Evolutionary conservation across 2,888 invertebrate species (phyloP).

Genomic region (Ariolimax columbianus): DNA sequence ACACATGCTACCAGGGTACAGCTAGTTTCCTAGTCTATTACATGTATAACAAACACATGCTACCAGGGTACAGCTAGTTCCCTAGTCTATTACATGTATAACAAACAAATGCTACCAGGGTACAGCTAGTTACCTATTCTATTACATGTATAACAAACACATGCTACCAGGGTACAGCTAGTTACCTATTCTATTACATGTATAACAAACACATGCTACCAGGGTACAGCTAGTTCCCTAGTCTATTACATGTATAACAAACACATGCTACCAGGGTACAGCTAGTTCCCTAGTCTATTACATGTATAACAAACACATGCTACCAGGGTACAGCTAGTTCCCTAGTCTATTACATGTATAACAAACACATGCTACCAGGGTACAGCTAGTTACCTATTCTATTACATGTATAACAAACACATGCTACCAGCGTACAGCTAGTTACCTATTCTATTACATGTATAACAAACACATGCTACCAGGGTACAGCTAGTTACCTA

Average conservation of each 20-base stretch:
- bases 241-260: no score
- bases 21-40: no score
- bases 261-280: no score
- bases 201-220: neutral
- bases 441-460: neutral
- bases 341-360: no score
- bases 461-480: neutral
- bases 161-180: neutral
- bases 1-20: no score
- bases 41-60: no score
- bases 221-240: neutral
- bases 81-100: no score
- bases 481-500: neutral
- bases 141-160: neutral
- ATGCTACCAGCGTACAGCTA: neutral
- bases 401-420: no score
- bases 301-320: no score
- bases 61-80: no score
- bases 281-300: no score
- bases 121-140: neutral
- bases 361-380: constrained; percentile 75
- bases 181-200: neutral
- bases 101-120: neutral
- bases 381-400: constrained; percentile 53
- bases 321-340: no score